Evolutionary conservation across 2,797 vertebrate species (phyloP).

Genomic region (Betta splendens): DNA sequence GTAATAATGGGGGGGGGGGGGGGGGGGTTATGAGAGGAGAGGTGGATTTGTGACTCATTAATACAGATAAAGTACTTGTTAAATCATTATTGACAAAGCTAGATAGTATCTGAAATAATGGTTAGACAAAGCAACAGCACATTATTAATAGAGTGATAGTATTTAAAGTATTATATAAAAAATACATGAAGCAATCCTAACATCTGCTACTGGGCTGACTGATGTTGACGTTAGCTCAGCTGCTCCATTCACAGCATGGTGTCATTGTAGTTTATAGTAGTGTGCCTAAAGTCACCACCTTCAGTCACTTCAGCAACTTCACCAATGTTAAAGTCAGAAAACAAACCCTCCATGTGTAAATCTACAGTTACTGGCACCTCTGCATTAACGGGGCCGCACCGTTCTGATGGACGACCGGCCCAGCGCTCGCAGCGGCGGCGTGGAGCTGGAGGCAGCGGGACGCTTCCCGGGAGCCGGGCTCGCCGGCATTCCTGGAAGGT

Average conservation of each 20-base stretch:
- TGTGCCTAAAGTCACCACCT: no score
- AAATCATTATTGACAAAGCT: slow-evolving; percentile 20
- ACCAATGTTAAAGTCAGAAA: not conserved
- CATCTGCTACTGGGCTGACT: no score
- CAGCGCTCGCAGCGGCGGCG: slow-evolving; percentile 17
- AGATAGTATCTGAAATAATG: not conserved
- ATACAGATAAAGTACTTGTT: slow-evolving; percentile 16
- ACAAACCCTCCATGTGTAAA: not conserved
- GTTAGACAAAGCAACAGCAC: not conserved
- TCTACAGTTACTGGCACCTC: not conserved
- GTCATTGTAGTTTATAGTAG: no score
- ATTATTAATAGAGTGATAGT: not conserved
- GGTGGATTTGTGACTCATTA: slow-evolving; percentile 53
- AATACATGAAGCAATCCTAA: no score
- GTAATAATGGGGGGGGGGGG: slow-evolving; percentile 15
- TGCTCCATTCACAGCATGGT: no score
- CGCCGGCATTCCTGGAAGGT: slow-evolving; percentile 70
- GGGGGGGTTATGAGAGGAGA: slow-evolving; percentile 15
- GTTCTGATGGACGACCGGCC: slow-evolving; percentile 31
- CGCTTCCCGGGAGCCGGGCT: slow-evolving; percentile 54
- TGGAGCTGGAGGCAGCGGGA: slow-evolving; percentile 39
- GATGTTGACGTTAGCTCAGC: no score
- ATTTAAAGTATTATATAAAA: no score
- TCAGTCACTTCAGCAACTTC: no score
- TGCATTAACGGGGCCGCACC: not conserved